These are phyloP conservation scores for Caerostris darwini DNA, from an alignment of 1,140 invertebrate species.

Conservation along the genomic window DNA sequence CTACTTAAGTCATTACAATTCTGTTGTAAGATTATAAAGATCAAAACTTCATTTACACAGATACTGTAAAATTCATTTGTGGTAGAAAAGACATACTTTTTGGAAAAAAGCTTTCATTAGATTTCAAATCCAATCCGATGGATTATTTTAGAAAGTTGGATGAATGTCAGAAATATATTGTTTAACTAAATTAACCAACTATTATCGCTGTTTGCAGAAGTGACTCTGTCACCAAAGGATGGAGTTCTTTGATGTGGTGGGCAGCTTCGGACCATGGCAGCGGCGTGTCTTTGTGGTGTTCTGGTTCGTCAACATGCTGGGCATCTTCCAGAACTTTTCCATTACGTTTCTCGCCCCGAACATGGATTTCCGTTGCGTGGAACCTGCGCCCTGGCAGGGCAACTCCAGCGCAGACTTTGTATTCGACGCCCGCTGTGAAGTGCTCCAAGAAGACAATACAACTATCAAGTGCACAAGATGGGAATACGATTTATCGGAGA, in stretches of 20 bases:
- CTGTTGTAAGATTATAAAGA: too few species aligned
- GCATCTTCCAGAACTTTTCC: conserved; percentile 52
- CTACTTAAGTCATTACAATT: too few species aligned
- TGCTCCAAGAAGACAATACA: not conserved
- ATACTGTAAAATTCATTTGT: too few species aligned
- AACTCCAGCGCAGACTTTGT: not conserved
- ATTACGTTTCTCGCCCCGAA: conserved; percentile 57
- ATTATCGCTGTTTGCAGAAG: too few species aligned
- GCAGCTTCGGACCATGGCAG: conserved; percentile 60
- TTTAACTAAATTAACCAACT: too few species aligned
- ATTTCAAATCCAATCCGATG: too few species aligned
- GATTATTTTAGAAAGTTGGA: too few species aligned
- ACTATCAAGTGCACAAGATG: conserved; percentile 4
- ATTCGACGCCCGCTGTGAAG: not conserved
- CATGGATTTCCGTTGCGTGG: conserved; percentile 44
- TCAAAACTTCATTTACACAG: too few species aligned
- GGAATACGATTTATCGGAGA: conserved; percentile 35
- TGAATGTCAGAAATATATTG: too few species aligned
- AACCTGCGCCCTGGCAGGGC: not conserved
- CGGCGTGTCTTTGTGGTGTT: not conserved
- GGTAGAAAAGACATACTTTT: too few species aligned
- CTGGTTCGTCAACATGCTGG: conserved; percentile 24
- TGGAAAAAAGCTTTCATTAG: too few species aligned
- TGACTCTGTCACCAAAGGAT: not conserved
- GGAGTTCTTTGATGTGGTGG: not conserved